phyloP scores from a whole-genome alignment of 2,113 vertebrate species.

The Zosterops hypoxanthus region DNA sequence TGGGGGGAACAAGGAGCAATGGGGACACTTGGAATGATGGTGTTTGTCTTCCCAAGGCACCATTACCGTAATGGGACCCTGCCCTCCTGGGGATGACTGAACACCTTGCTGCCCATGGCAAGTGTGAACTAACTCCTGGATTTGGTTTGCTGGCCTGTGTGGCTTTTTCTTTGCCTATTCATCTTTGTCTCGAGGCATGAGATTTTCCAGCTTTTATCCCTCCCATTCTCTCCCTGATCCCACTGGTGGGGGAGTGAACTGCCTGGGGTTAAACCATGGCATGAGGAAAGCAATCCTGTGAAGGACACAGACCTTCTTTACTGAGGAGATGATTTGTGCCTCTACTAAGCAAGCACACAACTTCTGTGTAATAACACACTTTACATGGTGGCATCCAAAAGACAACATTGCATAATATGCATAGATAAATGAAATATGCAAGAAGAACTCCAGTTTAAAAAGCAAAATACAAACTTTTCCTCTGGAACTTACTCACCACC shows the following conservation, averaged over 20 bases:
- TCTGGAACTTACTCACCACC: background rate
- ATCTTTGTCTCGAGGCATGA: background rate
- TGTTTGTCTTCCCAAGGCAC: background rate
- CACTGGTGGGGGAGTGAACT: background rate
- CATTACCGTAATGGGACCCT: background rate
- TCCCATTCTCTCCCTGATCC: background rate
- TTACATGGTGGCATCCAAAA: background rate
- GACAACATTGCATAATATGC: background rate
- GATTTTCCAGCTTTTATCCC: background rate
- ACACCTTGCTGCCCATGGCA: background rate
- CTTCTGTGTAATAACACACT: background rate
- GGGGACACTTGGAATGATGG: background rate
- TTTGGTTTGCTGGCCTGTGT: fast-evolving
- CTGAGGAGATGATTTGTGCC: background rate
- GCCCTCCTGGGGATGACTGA: background rate
- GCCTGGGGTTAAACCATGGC: background rate
- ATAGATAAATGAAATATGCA: background rate
- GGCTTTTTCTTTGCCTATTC: background rate
- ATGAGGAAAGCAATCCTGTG: background rate
- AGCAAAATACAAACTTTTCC: background rate
- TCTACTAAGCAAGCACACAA: background rate
- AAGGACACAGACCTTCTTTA: background rate
- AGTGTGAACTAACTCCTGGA: background rate
- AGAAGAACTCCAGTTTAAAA: background rate
- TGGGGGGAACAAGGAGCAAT: background rate